Evolutionary conservation across 2,797 vertebrate species (phyloP), one percentile per base, ranked within the genome.

Genomic region (Xerus rutilus): DNA sequence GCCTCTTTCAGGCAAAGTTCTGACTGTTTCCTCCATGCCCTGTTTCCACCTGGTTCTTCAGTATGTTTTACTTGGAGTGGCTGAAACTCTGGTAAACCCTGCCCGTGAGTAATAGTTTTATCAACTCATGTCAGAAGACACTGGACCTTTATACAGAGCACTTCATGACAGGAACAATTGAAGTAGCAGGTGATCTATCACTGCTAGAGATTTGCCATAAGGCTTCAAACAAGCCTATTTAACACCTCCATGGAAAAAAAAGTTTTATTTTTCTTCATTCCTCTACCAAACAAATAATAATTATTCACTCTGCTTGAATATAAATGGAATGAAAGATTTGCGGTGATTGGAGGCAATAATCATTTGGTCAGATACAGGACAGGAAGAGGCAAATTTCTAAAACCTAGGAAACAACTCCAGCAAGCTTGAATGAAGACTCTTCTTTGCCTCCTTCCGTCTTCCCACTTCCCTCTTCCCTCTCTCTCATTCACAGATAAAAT

Each of bases 11-110:
- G 99, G 99, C 45, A 99, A 99, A 96, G 98, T 99, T 30, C 97
- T 99, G 74, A 98, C 98, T 4, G 99, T 99, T 82, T 99, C 99
- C 7, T 99, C 99, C 93, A 99, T 99, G 99, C 98, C 99, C 4
- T 99, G 99, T 91, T 98, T 99, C 98, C 99, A 99, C 79, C 98
- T 99, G 94, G 98, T 98, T 7, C 99, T 99, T 95, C 99, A 99
- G 95, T 99, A 99, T 69, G 81, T 99, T 96, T 98, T 99, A 25
- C 99, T 99, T 0, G 99, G 99, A 87, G 97, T 99, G 30, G 99
- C 99, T 3, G 99, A 99, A 98, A 99, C 99, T 49, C 98, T 99
- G 74, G 99, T 99, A 89, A 99, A 98, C 35, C 99, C 99, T 39
- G 99, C 99, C 14, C 99, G 99, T 99, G 97, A 99, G 99, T 98